A percentile compares a stretch with the other conserved stretches of the same genome.
Conservation (phyloP, 92 coral and sea anemone species). For the Heteractis magnifica region DNA sequence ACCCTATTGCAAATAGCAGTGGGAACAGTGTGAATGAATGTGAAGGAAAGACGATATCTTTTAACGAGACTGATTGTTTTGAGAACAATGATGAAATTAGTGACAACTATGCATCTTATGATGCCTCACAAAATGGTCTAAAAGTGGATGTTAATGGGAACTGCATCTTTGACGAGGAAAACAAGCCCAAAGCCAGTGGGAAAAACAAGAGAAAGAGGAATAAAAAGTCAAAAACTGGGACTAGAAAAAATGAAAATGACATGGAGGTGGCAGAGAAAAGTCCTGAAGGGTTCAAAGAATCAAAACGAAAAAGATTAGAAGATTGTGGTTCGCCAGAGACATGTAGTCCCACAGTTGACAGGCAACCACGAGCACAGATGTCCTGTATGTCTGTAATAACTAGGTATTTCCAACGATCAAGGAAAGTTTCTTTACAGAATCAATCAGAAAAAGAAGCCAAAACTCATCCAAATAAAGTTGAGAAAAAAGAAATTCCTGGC, state of each 20-base stretch:
- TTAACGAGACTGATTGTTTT: neutral
- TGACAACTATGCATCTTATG: neutral
- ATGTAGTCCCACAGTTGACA: neutral
- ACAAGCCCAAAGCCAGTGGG: neutral
- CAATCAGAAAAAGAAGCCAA: neutral
- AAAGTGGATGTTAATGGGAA: conserved; percentile 13
- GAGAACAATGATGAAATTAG: neutral
- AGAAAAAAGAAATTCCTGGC: neutral
- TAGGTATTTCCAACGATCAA: conserved; percentile 64
- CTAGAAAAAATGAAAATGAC: neutral
- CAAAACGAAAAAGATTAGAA: neutral
- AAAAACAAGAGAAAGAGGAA: neutral
- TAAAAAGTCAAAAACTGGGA: neutral
- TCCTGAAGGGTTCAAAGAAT: neutral
- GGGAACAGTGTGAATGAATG: neutral
- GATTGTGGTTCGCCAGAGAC: neutral
- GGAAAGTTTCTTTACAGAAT: conserved; percentile 16
- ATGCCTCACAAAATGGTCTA: neutral
- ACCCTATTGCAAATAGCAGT: neutral
- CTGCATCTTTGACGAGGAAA: neutral
- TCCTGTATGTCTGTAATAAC: conserved; percentile 72
- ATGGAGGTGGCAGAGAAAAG: neutral
- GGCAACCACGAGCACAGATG: conserved; percentile 6
- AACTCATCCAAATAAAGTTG: neutral
- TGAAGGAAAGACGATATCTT: neutral